Evolutionary conservation across 2,888 invertebrate species (phyloP).

Genomic region (Drosophila fungiperda): DNA sequence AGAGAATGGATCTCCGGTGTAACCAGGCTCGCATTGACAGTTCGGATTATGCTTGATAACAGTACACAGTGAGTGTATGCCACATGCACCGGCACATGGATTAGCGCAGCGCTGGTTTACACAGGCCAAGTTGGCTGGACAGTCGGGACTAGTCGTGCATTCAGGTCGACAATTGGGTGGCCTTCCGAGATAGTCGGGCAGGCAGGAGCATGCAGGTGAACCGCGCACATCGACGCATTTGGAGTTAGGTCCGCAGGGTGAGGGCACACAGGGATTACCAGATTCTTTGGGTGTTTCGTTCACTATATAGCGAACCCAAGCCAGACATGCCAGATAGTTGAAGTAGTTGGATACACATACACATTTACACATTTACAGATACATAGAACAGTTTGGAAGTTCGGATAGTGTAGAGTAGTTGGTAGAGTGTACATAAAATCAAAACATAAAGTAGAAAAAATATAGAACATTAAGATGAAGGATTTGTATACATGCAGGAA

Average conservation of each 20-base stretch:
- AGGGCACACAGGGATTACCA: slow-evolving; percentile 92
- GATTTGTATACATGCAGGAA: slow-evolving; percentile 76
- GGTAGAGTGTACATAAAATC: slow-evolving; percentile 68
- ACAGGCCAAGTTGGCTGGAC: slow-evolving; percentile 91
- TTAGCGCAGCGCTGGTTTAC: slow-evolving; percentile 91
- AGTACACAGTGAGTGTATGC: slow-evolving; percentile 90
- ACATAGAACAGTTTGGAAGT: slow-evolving; percentile 61
- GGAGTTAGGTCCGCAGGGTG: slow-evolving; percentile 94
- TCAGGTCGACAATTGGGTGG: slow-evolving; percentile 94
- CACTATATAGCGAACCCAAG: slow-evolving; percentile 80
- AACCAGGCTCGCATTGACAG: slow-evolving; percentile 91
- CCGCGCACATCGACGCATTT: slow-evolving; percentile 91
- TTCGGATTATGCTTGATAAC: slow-evolving; percentile 92
- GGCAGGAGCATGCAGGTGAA: slow-evolving; percentile 93
- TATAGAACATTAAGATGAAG: slow-evolving; percentile 62
- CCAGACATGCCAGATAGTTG: slow-evolving; percentile 54
- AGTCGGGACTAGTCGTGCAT: slow-evolving; percentile 91
- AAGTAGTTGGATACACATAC: slow-evolving; percentile 58
- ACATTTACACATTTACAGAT: slow-evolving; percentile 66
- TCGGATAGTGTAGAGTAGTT: slow-evolving; percentile 67
- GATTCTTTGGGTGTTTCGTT: slow-evolving; percentile 86
- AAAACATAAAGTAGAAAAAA: slow-evolving; percentile 64
- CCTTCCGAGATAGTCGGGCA: slow-evolving; percentile 91
- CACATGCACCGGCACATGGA: slow-evolving; percentile 92
- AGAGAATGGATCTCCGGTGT: slow-evolving; percentile 91